Evolutionary conservation across 1,140 invertebrate genomes (phyloP), one percentile per base, ranked within the genome.

Genomic region (Ceratina calcarata): DNA sequence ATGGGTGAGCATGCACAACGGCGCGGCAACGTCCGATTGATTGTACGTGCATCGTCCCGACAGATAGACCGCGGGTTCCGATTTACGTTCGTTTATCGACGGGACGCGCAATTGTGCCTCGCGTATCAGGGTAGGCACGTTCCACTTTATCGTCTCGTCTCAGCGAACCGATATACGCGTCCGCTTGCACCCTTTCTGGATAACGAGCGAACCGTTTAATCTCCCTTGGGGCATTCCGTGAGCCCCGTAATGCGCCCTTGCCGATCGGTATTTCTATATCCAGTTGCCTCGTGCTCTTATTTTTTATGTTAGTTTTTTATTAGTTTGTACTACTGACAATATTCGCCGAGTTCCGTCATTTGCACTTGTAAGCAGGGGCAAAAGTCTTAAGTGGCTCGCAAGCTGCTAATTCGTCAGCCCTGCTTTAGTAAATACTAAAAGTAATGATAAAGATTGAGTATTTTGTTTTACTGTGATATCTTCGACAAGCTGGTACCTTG

Each of bases 1-100:
- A 92, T 77, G 90, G 91, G 91, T 92, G 62, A 89, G 90, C 81
- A 88, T 88, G 83, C 80, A 84, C 58, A 69, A 77, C 10, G 45
- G 16, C n/a, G 62, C 24, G 45, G 55, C 79, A 45, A 51, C 32
- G 37, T 18, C 55, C 16, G 55, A 57, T 57, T 45, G 24, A 76
- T 82, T 65, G 78, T 79, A 70, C 55, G 7, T 53, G 60, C 27
- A 20, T n/a, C 27, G 16, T 45, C 6, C 53, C 65, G 58, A 69
- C 16, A 72, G 65, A 77, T 58, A 51, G 51, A 64, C 76, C 22
- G 37, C 37, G 37, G 16, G 57, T 73, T 60, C 72, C 58, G 68
- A 81, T 65, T 81, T 68, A 55, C 78, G 24, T 72, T 62, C 55
- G 20, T n/a, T 61, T 12, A 20, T 66, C 32, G 37, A 64, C 53